Conservation (phyloP, 1,140 invertebrate species). For the Planococcus citri region DNA sequence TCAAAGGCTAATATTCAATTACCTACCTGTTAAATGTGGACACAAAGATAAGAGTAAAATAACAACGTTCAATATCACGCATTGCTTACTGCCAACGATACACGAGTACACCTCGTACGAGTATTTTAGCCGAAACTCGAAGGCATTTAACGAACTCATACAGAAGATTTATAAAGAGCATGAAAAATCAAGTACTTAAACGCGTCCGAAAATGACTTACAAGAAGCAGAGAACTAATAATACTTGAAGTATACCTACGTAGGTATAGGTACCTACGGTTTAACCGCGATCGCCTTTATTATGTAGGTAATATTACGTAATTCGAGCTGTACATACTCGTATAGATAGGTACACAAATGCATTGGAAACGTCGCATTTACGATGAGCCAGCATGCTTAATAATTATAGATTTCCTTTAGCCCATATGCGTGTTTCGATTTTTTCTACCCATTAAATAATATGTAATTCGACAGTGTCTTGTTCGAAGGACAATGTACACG, state of each 20-base stretch:
- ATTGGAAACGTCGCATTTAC: conserved; percentile 13
- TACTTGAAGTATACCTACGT: conserved; percentile 1
- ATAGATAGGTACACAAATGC: conserved; percentile 11
- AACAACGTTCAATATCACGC: neutral
- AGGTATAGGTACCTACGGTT: too few species aligned
- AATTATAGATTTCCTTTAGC: conserved; percentile 13
- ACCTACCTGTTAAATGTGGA: neutral
- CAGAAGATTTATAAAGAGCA: neutral
- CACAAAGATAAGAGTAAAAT: neutral
- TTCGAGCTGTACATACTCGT: too few species aligned
- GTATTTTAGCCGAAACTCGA: neutral
- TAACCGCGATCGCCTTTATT: too few species aligned
- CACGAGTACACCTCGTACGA: neutral
- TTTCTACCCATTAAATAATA: neutral
- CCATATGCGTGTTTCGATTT: conserved; percentile 15
- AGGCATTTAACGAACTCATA: conserved; percentile 1
- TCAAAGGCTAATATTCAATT: neutral
- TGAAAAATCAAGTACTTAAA: neutral
- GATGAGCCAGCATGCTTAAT: neutral
- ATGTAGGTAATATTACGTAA: conserved; percentile 13
- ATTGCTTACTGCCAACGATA: neutral
- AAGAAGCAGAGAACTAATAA: neutral
- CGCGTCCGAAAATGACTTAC: conserved; percentile 2
- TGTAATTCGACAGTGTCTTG: conserved; percentile 1
- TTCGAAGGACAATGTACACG: conserved; percentile 1